Evolutionary conservation across 2,797 vertebrate genomes (phyloP), one percentile per base, ranked within the genome.

Genomic region (Sphenopsis melanotis): DNA sequence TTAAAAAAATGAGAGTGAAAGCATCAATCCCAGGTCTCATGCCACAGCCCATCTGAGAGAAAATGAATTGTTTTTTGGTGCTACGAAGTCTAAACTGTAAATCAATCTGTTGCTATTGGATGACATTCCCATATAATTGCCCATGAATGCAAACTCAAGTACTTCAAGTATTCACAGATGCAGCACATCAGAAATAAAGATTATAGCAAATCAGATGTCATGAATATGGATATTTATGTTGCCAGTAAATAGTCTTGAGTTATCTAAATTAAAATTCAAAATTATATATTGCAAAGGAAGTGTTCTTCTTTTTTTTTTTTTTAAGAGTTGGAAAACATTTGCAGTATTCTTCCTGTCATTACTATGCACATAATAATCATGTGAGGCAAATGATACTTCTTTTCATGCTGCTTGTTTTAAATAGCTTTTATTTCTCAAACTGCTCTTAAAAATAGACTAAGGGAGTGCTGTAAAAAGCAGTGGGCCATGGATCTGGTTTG

Each of bases 201-300:
- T 97, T 92, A 72, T 85, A 97, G 93, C 94, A 97, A 97, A 96
- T 97, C 95, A 96, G 81, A 60, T 68, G 92, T 97, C 95, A 97
- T 97, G 96, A 97, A 97, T 98, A 98, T 96, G 95, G 87, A 97
- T 94, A 36, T 93, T 95, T 92, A 97, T 97, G 87, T 97, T 96
- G 96, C 96, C 93, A 95, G 93, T 92, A 97, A 97, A 97, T 93
- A 94, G 91, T 97, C 39, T 49, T 49, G 90, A 96, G 94, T 97
- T 98, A 97, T 96, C 68, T 91, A 96, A 97, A 97, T 97, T 97
- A 97, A 98, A 97, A 96, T 94, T 94, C 81, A 94, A 95, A 97
- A 97, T 97, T 96, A 95, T 30, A 85, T 95, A 95, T 97, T 94
- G 89, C 77, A 89, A 95, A 96, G 96, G 96, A 96, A 97, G 85